These are phyloP conservation scores for Lipophrys pholis DNA, from an alignment of 2,113 vertebrate species.

Conservation along the genomic window DNA sequence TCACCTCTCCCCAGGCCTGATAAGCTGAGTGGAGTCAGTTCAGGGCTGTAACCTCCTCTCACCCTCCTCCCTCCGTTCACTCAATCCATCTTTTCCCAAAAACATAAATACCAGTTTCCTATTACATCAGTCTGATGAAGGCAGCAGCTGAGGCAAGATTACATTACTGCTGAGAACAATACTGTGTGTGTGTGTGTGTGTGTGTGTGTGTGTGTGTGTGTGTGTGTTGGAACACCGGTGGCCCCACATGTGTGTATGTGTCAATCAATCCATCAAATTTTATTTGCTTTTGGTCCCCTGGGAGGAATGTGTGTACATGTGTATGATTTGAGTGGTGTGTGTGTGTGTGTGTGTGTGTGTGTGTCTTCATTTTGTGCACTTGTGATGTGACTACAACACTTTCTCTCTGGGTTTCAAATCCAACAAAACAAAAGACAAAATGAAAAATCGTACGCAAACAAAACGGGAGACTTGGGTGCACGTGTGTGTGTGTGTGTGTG, in stretches of 20 bases:
- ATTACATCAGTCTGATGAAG: constrained; percentile 79
- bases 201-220: constrained; percentile 35
- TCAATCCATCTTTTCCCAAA: constrained; percentile 65
- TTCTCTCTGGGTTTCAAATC: background rate
- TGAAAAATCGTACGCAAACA: constrained; percentile 18
- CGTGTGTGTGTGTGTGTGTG: constrained; percentile 14
- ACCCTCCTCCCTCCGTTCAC: constrained; percentile 17
- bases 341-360: background rate
- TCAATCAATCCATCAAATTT: constrained; percentile 43
- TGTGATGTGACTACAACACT: constrained; percentile 7
- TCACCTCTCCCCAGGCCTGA: constrained; percentile 8
- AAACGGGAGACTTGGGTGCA: constrained; percentile 14
- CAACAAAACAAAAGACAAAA: constrained; percentile 15
- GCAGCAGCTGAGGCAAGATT: constrained; percentile 71
- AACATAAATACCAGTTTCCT: constrained; percentile 80
- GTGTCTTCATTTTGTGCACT: constrained; percentile 3
- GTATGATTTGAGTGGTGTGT: background rate
- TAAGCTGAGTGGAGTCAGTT: constrained; percentile 44
- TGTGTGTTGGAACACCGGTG: too few species aligned
- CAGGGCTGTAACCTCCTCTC: constrained; percentile 55
- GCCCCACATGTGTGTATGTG: too few species aligned
- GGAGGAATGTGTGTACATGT: constrained; percentile 1
- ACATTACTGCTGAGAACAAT: constrained; percentile 74
- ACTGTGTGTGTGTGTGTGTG: background rate
- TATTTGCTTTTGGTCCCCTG: constrained; percentile 34